These are phyloP conservation scores for Neria commutata DNA, from an alignment of 2,888 invertebrate genomes.

Conservation along the genomic window DNA sequence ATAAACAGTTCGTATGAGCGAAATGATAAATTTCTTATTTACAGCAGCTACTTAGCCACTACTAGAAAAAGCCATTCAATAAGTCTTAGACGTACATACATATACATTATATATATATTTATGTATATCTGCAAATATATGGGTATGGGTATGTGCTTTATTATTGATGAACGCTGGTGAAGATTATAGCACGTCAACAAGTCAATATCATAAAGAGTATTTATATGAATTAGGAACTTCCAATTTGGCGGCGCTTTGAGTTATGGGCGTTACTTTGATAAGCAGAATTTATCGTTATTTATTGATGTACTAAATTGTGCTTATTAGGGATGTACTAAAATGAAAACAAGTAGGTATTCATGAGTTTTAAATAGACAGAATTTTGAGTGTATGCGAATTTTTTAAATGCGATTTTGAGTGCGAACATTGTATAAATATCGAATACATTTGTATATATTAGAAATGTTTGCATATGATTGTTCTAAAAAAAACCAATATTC, in stretches of 20 bases:
- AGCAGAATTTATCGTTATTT: too few relatives aligned
- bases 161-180: neutral
- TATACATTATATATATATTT: neutral
- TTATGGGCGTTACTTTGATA: too few relatives aligned
- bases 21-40: constrained; percentile 12
- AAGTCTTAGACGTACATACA: neutral
- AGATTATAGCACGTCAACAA: constrained; percentile 10
- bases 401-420: too few relatives aligned
- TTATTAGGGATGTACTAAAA: too few relatives aligned
- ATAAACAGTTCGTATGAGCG: neutral
- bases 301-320: too few relatives aligned
- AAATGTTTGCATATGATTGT: too few relatives aligned
- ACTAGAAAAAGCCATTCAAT: neutral
- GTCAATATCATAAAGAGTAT: constrained; percentile 2
- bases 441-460: too few relatives aligned
- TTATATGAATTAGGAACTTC: constrained; percentile 1
- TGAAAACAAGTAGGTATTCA: too few relatives aligned
- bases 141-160: neutral
- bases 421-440: too few relatives aligned
- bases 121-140: neutral
- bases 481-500: too few relatives aligned
- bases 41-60: constrained; percentile 1
- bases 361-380: too few relatives aligned
- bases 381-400: too few relatives aligned
- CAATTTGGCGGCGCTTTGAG: neutral